phyloP scores from a whole-genome alignment of 2,888 invertebrate genomes.

The Eupithecia abbreviata region DNA sequence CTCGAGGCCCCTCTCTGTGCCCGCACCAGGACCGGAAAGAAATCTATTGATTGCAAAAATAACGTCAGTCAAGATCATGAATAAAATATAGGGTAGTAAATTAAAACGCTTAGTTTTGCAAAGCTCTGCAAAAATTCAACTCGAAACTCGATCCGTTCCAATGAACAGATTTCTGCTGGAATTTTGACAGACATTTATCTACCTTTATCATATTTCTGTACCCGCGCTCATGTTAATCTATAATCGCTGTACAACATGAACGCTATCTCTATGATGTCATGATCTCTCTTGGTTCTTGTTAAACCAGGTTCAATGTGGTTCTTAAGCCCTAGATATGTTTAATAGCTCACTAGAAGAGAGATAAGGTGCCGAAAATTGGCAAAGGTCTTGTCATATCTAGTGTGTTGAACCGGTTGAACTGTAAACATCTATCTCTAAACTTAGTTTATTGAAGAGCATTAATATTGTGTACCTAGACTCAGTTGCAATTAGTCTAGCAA shows the following conservation, averaged over 20 bases:
- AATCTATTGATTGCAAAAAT: too few species aligned
- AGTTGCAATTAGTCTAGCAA: neutral
- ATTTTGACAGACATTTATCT: too few species aligned
- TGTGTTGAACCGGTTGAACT: constrained; percentile 10
- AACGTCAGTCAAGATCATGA: too few species aligned
- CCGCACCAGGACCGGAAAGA: too few species aligned
- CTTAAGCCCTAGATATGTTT: neutral
- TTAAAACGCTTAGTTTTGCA: too few species aligned
- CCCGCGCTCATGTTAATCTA: neutral
- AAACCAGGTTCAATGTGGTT: neutral
- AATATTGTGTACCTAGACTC: neutral
- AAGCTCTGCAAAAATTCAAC: too few species aligned
- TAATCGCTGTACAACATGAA: neutral
- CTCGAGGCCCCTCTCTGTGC: too few species aligned
- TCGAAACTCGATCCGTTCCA: too few species aligned
- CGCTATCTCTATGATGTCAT: neutral
- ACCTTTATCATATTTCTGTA: too few species aligned
- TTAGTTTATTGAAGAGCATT: neutral
- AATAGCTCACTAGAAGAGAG: neutral
- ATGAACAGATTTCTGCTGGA: too few species aligned
- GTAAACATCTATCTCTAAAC: neutral
- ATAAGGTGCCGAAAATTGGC: constrained; percentile 10
- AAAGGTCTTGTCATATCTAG: constrained; percentile 22
- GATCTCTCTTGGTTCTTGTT: neutral
- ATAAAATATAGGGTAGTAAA: too few species aligned